Evolutionary conservation across 2,888 invertebrate species (phyloP).

Genomic region (Limnephilus lunatus): DNA sequence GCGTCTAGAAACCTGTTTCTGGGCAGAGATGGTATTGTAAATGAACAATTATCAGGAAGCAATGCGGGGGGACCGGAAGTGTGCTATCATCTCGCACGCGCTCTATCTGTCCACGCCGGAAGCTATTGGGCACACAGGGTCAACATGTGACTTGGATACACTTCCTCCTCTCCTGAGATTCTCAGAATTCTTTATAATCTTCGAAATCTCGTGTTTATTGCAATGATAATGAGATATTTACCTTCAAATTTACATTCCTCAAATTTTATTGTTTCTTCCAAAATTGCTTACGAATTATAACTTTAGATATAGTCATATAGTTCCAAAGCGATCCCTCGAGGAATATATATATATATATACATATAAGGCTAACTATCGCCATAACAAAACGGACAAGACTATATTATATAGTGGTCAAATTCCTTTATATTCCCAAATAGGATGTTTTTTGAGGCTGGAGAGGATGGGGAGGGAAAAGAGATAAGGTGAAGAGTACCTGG

Average conservation of each 20-base stretch:
- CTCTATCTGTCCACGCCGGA: constrained; percentile 57
- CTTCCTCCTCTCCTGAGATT: constrained; percentile 2
- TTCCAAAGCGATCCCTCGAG: too few species aligned
- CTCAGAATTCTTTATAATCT: constrained; percentile 2
- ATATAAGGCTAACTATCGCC: too few species aligned
- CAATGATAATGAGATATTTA: neutral
- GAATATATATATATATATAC: too few species aligned
- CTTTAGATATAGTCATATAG: too few species aligned
- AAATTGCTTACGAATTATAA: too few species aligned
- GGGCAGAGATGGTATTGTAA: neutral
- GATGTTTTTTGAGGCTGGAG: too few species aligned
- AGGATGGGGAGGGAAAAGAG: too few species aligned
- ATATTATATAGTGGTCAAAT: too few species aligned
- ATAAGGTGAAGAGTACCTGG: too few species aligned
- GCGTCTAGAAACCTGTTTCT: constrained; percentile 26
- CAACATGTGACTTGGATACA: constrained; percentile 5
- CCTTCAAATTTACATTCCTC: neutral
- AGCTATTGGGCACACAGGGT: constrained; percentile 29
- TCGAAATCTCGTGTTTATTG: neutral
- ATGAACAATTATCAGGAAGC: constrained; percentile 29
- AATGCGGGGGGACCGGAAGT: constrained; percentile 34
- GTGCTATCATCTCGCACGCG: constrained; percentile 38
- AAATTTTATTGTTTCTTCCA: neutral
- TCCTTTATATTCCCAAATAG: too few species aligned
- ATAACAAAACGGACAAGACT: too few species aligned